phyloP scores from a whole-genome alignment of 2,797 vertebrate genomes.

The Peromyscus melanophrys region DNA sequence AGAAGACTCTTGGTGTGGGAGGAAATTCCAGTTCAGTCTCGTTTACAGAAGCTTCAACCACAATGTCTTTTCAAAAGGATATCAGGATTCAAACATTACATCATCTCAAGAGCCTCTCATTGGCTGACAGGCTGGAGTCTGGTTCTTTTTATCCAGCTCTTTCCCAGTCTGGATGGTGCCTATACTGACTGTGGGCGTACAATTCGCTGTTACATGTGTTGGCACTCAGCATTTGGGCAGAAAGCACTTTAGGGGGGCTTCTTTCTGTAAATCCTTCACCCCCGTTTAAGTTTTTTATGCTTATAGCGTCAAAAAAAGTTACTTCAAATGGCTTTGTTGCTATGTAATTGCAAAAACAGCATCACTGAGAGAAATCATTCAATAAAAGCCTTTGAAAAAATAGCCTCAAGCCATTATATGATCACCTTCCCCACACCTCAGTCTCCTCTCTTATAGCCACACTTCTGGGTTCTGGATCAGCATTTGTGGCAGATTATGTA shows the following conservation, averaged over 20 bases:
- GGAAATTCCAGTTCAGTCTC: slow-evolving; percentile 81
- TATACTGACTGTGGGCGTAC: slow-evolving; percentile 1
- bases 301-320: slow-evolving; percentile 86
- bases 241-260: slow-evolving; percentile 79
- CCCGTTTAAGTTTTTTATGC: slow-evolving; percentile 74
- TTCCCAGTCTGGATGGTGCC: slow-evolving; percentile 44
- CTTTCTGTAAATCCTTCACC: slow-evolving; percentile 81
- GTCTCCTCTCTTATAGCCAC: slow-evolving; percentile 62
- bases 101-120: slow-evolving; percentile 75
- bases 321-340: slow-evolving; percentile 86
- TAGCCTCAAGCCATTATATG: slow-evolving; percentile 83
- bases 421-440: slow-evolving; percentile 84
- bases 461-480: slow-evolving; percentile 78
- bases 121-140: slow-evolving; percentile 65
- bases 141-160: slow-evolving; percentile 61
- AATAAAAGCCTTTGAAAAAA: slow-evolving; percentile 87
- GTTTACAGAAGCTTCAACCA: slow-evolving; percentile 82
- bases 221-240: slow-evolving; percentile 85
- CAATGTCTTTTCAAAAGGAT: slow-evolving; percentile 77
- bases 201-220: slow-evolving; percentile 61
- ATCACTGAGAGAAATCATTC: slow-evolving; percentile 86
- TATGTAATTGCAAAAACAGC: slow-evolving; percentile 87
- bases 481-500: slow-evolving; percentile 85
- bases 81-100: slow-evolving; percentile 77
- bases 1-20: slow-evolving; percentile 68